Evolutionary conservation across 2,797 vertebrate species (phyloP), one percentile per base, ranked within the genome.

Genomic region (Diplodus puntazzo): DNA sequence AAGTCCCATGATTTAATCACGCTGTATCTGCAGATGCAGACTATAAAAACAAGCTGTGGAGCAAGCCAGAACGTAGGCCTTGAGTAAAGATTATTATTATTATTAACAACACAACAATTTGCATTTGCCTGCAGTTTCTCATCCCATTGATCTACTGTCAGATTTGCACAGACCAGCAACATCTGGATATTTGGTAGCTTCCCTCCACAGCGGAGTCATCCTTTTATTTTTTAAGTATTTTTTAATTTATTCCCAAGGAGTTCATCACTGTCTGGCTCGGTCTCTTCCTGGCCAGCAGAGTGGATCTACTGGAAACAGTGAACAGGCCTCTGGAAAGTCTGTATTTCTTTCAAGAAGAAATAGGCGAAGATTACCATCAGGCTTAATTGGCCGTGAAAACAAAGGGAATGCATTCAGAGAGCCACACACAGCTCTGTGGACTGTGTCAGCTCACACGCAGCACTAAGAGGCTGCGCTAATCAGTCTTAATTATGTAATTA

Each of bases 401-500:
- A 77, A 77, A 83, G 49, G 0, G 55, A 67, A 49, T 52, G 12
- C 21, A 46, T 53, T 81, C 67, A 85, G 63, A 5, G 76, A 75
- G 79, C 54, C 75, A 80, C 76, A 82, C 82, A 68, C 63, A 80
- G 58, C 78, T 65, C 23, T 12, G 25, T 10, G 46, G 39, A 64
- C 48, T 66, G 52, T 64, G 57, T 85, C 58, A 72, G 21, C 75
- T 85, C 66, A 11, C 67, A 52, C 49, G 43, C 34, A 80, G 61
- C 65, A 42, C 49, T 54, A 42, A 63, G n/a, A 77, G 49, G 83
- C 80, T 83, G 70, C 43, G 54, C 71, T 87, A 89, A 89, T 90
- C 80, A 83, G 64, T 57, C 58, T 69, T 84, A 86, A 86, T 83
- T 57, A 69, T 65, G n/a, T 69, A 68, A 89, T 90, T 75, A 86